phyloP scores from a whole-genome alignment of 2,797 vertebrate species.

The Sphenopsis melanotis region DNA sequence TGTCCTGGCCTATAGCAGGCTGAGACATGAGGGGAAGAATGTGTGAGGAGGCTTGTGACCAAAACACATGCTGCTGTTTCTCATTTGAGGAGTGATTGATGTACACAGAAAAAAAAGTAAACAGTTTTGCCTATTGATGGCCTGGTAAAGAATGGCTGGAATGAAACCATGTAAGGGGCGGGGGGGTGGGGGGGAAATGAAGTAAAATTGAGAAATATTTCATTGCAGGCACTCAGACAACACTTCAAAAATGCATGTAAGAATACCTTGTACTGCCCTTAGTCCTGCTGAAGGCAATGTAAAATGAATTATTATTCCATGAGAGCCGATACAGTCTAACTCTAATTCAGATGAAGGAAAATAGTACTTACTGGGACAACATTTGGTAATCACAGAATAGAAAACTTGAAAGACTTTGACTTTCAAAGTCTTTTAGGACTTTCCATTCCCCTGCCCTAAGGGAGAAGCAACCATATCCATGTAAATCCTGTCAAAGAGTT shows the following conservation, averaged over 20 bases:
- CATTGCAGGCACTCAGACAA: neutral
- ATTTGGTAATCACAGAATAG: neutral
- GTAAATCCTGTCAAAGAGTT: neutral
- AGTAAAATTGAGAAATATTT: neutral
- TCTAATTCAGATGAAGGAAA: neutral
- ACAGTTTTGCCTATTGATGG: neutral
- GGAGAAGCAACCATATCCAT: neutral
- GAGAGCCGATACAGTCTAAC: neutral
- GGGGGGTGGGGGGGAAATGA: rapidly evolving
- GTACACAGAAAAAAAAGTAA: neutral
- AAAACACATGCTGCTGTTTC: neutral
- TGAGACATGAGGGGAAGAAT: neutral
- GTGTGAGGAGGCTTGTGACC: neutral
- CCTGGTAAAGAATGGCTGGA: neutral
- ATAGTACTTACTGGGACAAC: neutral
- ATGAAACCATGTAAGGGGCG: neutral
- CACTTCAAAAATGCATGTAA: neutral
- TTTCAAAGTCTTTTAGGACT: neutral
- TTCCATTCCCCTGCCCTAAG: neutral
- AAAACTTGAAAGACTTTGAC: neutral
- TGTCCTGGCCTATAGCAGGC: neutral
- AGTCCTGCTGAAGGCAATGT: neutral
- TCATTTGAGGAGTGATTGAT: neutral
- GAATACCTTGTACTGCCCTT: neutral
- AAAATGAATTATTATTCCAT: neutral